Percentiles rank a stretch among this genome's conserved stretches.
phyloP scores from a whole-genome alignment of 2,113 vertebrate species.

The Ophthalmolycus amberensis region DNA sequence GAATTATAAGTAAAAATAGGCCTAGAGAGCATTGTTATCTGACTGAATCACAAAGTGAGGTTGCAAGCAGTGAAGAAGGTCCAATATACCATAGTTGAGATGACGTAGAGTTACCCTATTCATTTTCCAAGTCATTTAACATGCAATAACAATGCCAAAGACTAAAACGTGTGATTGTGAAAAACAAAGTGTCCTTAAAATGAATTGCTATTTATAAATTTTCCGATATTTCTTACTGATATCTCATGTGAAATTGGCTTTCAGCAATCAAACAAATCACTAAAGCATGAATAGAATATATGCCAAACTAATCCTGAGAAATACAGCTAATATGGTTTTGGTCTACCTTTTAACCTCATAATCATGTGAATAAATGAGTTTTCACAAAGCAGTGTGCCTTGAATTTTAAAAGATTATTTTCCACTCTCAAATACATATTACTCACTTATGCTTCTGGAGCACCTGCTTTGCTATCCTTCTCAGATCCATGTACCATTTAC shows the following conservation, averaged over 20 bases:
- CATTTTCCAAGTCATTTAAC: too few species aligned
- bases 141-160: too few species aligned
- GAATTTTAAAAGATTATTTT: neutral
- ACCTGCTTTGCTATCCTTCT: neutral
- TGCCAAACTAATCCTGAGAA: neutral
- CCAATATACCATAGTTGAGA: neutral
- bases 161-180: too few species aligned
- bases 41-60: conserved; percentile 7
- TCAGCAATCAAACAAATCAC: neutral
- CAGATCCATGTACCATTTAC: neutral
- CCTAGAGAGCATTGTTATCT: neutral
- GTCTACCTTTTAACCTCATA: neutral
- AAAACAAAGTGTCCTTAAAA: too few species aligned
- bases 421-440: neutral
- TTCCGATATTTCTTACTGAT: neutral
- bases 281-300: neutral
- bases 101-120: neutral
- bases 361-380: neutral
- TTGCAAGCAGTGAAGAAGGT: neutral
- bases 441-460: neutral
- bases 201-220: too few species aligned
- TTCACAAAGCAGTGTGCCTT: neutral
- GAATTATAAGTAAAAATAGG: neutral
- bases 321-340: neutral
- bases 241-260: neutral